Conservation (phyloP, 1,140 invertebrate species). For the Leucophenga varia region DNA sequence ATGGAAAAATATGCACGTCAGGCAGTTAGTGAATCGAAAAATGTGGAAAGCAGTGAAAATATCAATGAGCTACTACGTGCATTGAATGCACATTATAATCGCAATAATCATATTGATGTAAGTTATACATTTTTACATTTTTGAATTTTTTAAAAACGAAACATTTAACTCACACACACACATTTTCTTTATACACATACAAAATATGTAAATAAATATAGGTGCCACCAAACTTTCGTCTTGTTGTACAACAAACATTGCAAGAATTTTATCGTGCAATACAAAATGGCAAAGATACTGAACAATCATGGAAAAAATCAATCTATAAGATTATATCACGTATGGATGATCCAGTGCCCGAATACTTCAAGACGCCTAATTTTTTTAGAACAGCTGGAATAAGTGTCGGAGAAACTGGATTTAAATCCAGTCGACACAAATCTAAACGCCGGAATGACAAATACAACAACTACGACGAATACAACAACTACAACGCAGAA, state of each 20-base stretch:
- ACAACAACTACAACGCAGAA: conserved; percentile 24
- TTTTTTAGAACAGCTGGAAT: conserved; percentile 98
- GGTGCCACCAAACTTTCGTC: conserved; percentile 96
- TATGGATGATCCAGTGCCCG: conserved; percentile 96
- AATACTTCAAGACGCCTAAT: conserved; percentile 99
- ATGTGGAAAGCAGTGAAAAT: conserved; percentile 94
- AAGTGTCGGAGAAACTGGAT: conserved; percentile 59
- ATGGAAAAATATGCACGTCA: conserved; percentile 99
- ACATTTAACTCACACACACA: conserved; percentile 18
- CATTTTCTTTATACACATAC: conserved; percentile 1
- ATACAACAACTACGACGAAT: conserved; percentile 13
- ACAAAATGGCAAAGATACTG: conserved; percentile 90
- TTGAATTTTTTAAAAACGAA: no score
- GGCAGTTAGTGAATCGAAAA: conserved; percentile 92
- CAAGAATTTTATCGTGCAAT: conserved; percentile 99
- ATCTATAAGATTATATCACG: conserved; percentile 99
- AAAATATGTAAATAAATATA: conserved; percentile 61
- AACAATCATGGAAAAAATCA: conserved; percentile 99
- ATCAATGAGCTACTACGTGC: conserved; percentile 88
- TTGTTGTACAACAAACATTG: conserved; percentile 94
- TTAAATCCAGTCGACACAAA: conserved; percentile 17
- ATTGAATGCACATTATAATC: conserved; percentile 99
- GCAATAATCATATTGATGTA: conserved; percentile 99
- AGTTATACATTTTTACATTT: conserved; percentile 54
- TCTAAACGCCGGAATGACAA: conserved; percentile 6